A percentile compares a stretch with the other conserved stretches of the same genome.
Evolutionary conservation across 1,140 invertebrate species (phyloP).

Genomic region (Drosophila arawakana): DNA sequence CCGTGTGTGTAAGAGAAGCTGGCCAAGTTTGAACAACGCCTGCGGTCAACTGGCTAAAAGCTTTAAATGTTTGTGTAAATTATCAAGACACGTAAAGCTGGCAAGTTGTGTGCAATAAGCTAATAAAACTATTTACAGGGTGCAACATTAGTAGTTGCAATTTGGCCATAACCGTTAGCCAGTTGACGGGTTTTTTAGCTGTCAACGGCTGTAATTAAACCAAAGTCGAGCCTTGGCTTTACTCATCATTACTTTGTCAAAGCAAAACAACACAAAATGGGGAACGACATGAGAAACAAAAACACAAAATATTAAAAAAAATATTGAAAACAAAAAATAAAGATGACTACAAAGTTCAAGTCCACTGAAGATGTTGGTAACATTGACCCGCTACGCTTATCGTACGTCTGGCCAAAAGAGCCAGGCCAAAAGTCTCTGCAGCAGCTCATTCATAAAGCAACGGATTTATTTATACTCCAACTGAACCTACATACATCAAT

Average conservation of each 20-base stretch:
- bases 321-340: constrained; percentile 30
- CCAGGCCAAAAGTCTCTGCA: constrained; percentile 11
- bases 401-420: constrained; percentile 1
- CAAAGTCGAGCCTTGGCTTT: constrained; percentile 32
- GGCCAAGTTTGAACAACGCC: constrained; percentile 31
- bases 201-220: constrained; percentile 44
- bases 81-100: not conserved
- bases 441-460: constrained; percentile 49
- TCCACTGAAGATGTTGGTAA: constrained; percentile 53
- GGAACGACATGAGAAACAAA: constrained; percentile 29
- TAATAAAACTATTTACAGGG: constrained; percentile 21
- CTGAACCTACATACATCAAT: constrained; percentile 30
- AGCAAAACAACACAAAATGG: constrained; percentile 18
- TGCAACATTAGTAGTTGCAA: constrained; percentile 30
- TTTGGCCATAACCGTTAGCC: constrained; percentile 8
- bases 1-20: not conserved
- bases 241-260: constrained; percentile 26
- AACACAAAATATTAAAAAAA: constrained; percentile 33
- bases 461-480: not conserved
- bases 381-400: constrained; percentile 53
- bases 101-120: not conserved
- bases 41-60: constrained; percentile 44
- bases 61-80: constrained; percentile 10
- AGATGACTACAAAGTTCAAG: constrained; percentile 70
- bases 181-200: constrained; percentile 1